Evolutionary conservation across 2,888 invertebrate genomes (phyloP).

Genomic region (Microdon myrmicae): DNA sequence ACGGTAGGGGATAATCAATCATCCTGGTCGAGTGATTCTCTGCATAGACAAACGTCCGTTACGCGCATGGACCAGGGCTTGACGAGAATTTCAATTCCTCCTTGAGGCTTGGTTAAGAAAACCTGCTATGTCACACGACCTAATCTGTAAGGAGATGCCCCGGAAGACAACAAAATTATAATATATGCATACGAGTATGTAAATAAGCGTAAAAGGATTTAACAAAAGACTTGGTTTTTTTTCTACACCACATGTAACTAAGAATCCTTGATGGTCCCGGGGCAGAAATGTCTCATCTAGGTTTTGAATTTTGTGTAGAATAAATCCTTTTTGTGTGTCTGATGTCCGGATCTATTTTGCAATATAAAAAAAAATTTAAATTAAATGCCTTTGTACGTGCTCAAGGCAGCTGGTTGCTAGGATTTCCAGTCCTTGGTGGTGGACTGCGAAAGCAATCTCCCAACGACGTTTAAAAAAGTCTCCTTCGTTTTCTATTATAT

Average conservation of each 20-base stretch:
- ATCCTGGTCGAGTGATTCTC: constrained; percentile 9
- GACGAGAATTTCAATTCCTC: constrained; percentile 15
- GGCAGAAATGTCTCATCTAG: constrained; percentile 1
- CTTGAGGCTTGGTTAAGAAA: constrained; percentile 9
- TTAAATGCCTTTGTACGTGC: too few species aligned
- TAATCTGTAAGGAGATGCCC: constrained; percentile 16
- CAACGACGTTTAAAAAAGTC: too few species aligned
- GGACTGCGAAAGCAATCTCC: constrained; percentile 21
- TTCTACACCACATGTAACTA: constrained; percentile 6
- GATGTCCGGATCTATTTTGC: constrained; percentile 4
- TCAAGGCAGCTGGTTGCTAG: constrained; percentile 29
- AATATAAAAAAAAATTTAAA: too few species aligned
- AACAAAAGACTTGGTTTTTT: constrained; percentile 5
- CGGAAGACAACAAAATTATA: constrained; percentile 5
- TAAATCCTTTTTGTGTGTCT: constrained; percentile 36
- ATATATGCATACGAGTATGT: constrained; percentile 22
- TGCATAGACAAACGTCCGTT: not conserved
- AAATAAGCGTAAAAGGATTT: constrained; percentile 48
- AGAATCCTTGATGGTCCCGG: constrained; percentile 9
- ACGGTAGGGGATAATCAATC: constrained; percentile 25
- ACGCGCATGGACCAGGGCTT: constrained; percentile 1
- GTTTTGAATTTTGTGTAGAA: constrained; percentile 3
- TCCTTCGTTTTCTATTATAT: not conserved
- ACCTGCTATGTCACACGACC: constrained; percentile 26
- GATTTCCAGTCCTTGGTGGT: constrained; percentile 1